Percentiles rank a stretch among this genome's conserved stretches.
phyloP scores from a whole-genome alignment of 2,113 vertebrate species.

The Murina feae region DNA sequence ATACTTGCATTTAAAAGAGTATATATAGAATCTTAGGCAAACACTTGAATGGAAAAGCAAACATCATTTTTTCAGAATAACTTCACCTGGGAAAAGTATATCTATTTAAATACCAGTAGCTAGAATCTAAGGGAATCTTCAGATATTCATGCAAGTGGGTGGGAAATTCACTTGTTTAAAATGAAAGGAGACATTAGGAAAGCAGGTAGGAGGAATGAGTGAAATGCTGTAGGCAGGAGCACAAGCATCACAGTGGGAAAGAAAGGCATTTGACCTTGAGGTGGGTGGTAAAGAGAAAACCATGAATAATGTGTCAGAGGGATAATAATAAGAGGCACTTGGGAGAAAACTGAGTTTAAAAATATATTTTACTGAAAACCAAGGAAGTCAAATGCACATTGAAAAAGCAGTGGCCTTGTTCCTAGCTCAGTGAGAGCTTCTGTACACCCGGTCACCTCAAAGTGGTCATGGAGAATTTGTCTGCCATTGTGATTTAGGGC shows the following conservation, averaged over 20 bases:
- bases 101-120: background rate
- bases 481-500: background rate
- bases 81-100: background rate
- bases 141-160: constrained; percentile 31
- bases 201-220: constrained; percentile 54
- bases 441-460: accelerated
- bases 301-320: background rate
- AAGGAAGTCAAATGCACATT: background rate
- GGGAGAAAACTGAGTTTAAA: background rate
- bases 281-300: constrained; percentile 25
- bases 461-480: background rate
- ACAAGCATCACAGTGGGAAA: constrained; percentile 2
- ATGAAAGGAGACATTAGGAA: constrained; percentile 52
- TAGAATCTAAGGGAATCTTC: constrained; percentile 38
- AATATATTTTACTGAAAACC: background rate
- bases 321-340: background rate
- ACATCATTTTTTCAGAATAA: background rate
- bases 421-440: background rate
- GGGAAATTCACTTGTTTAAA: constrained; percentile 43
- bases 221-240: constrained; percentile 42
- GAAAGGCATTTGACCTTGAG: constrained; percentile 35
- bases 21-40: background rate
- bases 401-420: background rate
- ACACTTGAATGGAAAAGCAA: background rate
- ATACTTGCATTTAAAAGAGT: background rate